Evolutionary conservation across 2,113 vertebrate species (phyloP).

Genomic region (Ameiurus melas): DNA sequence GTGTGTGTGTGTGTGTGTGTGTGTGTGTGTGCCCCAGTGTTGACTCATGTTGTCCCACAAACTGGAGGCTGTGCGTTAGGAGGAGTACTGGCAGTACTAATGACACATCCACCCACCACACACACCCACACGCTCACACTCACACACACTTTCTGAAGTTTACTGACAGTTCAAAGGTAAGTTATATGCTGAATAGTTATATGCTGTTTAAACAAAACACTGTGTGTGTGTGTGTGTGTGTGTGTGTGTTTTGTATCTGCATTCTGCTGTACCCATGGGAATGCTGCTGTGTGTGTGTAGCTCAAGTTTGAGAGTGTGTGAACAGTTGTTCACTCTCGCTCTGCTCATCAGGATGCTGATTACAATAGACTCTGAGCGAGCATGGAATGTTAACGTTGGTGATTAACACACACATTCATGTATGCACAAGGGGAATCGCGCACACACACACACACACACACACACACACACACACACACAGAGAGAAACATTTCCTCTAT

Average conservation of each 20-base stretch:
- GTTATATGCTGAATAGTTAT: conserved; percentile 5
- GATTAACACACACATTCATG: not conserved
- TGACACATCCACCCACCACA: conserved; percentile 54
- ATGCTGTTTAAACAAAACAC: not conserved
- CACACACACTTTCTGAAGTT: conserved; percentile 38
- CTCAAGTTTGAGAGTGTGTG: conserved; percentile 59
- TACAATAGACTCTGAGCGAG: conserved; percentile 15
- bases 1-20: too few relatives aligned
- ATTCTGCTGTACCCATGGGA: conserved; percentile 52
- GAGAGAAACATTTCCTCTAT: conserved; percentile 6
- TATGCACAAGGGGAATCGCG: too few relatives aligned
- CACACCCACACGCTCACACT: conserved; percentile 26
- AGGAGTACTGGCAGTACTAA: conserved; percentile 62
- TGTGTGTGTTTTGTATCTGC: conserved; percentile 21
- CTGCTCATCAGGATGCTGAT: conserved; percentile 32
- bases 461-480: conserved; percentile 34
- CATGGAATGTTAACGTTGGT: conserved; percentile 5
- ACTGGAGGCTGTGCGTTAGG: conserved; percentile 36
- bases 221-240: conserved; percentile 9
- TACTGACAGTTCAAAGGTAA: conserved; percentile 39
- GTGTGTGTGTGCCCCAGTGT: conserved; percentile 55
- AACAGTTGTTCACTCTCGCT: conserved; percentile 20
- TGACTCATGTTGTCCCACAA: conserved; percentile 65
- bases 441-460: not conserved
- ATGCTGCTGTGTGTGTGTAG: conserved; percentile 51